phyloP scores from a whole-genome alignment of 2,888 invertebrate genomes.

The Apantesis nais region DNA sequence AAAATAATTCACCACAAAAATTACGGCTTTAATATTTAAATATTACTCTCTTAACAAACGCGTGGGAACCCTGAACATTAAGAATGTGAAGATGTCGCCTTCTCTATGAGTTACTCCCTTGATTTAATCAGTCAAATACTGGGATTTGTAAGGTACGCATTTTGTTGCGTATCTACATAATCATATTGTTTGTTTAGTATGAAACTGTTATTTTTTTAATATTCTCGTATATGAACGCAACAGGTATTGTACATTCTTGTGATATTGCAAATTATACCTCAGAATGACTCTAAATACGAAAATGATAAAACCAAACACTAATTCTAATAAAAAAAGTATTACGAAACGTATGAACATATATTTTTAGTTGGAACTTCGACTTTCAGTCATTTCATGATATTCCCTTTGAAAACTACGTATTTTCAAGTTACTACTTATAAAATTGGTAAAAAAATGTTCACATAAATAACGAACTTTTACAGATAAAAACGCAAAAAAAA shows the following conservation, averaged over 20 bases:
- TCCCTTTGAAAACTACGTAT: neutral
- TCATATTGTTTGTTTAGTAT: constrained; percentile 17
- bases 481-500: neutral
- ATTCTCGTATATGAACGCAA: neutral
- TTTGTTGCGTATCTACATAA: constrained; percentile 25
- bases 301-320: neutral
- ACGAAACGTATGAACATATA: neutral
- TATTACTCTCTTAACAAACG: neutral
- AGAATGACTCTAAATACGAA: neutral
- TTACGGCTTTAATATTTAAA: neutral
- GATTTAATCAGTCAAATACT: constrained; percentile 67
- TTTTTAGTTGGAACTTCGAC: neutral
- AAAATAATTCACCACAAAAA: neutral
- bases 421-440: neutral
- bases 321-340: neutral
- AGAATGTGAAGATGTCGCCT: constrained; percentile 47
- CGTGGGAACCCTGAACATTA: constrained; percentile 39
- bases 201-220: neutral
- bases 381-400: neutral
- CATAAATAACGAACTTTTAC: constrained; percentile 7
- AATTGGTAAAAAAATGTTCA: neutral
- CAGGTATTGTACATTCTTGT: neutral
- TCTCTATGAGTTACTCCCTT: constrained; percentile 54
- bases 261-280: neutral
- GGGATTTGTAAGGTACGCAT: constrained; percentile 34